phyloP scores from a whole-genome alignment of 2,113 vertebrate genomes.

The Rhabdornis inornatus region DNA sequence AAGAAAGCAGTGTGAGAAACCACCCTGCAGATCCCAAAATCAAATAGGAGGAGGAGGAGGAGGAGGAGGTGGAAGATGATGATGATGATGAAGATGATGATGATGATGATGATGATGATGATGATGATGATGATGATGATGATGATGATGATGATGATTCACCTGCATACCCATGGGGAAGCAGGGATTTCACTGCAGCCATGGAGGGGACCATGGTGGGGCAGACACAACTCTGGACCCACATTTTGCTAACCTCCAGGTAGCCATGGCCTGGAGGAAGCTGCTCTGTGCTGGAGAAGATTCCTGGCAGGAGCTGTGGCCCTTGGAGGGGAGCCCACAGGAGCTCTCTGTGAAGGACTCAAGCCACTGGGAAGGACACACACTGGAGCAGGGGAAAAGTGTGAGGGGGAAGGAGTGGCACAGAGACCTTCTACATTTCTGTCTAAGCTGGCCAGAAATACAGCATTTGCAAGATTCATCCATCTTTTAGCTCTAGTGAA shows the following conservation, averaged over 20 bases:
- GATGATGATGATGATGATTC: background rate
- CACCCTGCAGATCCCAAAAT: background rate
- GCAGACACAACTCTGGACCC: background rate
- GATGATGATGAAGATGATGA: too few species aligned
- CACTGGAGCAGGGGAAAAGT: background rate
- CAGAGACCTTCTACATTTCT: background rate
- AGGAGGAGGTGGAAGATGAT: background rate
- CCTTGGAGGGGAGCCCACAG: background rate
- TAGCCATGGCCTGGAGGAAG: background rate
- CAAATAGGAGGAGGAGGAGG: background rate
- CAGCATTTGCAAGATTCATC: background rate
- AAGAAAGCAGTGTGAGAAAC: background rate
- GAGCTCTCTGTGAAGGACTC: background rate
- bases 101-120: too few species aligned
- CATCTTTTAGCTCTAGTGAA: background rate
- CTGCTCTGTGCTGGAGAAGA: background rate
- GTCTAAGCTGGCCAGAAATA: background rate
- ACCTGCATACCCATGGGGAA: fast-evolving
- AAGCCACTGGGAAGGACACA: background rate
- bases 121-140: too few species aligned
- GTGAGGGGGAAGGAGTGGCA: background rate
- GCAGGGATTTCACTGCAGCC: background rate
- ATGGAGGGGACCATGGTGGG: fast-evolving
- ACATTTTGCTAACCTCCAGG: background rate
- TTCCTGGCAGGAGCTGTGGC: background rate